Conservation (phyloP, 2,888 invertebrate species). For the Neoitamus cyanurus region DNA sequence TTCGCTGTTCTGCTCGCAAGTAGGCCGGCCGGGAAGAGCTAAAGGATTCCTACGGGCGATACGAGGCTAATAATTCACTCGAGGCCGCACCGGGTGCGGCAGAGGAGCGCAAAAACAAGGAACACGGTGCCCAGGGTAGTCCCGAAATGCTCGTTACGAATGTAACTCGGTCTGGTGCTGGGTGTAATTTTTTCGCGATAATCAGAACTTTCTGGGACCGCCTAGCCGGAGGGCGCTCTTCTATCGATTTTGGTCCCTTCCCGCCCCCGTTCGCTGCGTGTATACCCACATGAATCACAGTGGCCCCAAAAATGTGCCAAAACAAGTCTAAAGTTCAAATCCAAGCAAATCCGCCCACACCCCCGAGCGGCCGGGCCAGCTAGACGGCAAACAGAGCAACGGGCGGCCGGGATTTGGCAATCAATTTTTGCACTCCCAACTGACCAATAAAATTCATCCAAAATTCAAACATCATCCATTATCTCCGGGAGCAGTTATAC, state of each 20-base stretch:
- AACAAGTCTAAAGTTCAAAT: conserved; percentile 33
- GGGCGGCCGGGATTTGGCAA: conserved; percentile 41
- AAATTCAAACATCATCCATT: conserved; percentile 53
- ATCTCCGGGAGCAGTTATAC: conserved; percentile 50
- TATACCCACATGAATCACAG: conserved; percentile 8
- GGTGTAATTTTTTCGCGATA: conserved; percentile 29
- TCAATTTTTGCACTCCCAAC: conserved; percentile 48
- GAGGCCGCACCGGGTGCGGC: not conserved
- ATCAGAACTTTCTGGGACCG: conserved; percentile 9
- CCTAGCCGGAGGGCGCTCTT: not conserved
- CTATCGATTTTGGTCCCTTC: not conserved
- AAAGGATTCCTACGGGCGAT: conserved; percentile 47
- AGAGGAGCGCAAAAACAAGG: not conserved
- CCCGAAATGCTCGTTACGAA: conserved; percentile 27
- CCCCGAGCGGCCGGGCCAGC: not conserved
- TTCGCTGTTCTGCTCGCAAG: not conserved
- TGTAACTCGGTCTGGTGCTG: not conserved
- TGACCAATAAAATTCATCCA: conserved; percentile 52
- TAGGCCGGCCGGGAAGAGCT: not conserved
- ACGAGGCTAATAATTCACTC: conserved; percentile 48
- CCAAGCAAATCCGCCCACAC: conserved; percentile 20
- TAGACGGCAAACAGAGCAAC: conserved; percentile 6
- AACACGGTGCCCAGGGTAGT: not conserved
- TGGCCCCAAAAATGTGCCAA: conserved; percentile 21
- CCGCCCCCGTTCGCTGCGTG: not conserved